phyloP scores from a whole-genome alignment of 2,797 vertebrate genomes.

The Delichon dasypus region DNA sequence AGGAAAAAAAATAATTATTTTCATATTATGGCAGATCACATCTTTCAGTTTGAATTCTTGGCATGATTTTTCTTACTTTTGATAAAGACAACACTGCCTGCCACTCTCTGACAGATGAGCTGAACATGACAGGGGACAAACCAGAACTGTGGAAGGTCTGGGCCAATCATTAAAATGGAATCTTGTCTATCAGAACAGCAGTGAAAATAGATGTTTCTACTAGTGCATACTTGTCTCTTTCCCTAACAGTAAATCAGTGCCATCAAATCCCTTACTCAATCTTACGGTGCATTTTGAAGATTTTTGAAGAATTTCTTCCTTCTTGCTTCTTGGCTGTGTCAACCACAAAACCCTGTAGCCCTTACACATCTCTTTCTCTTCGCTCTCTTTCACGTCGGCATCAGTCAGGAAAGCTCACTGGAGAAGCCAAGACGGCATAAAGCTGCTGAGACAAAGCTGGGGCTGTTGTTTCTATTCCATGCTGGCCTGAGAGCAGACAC shows the following conservation, averaged over 20 bases:
- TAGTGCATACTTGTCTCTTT: background rate
- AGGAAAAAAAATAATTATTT: conserved; percentile 8
- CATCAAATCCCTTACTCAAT: background rate
- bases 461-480: background rate
- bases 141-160: background rate
- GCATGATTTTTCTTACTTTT: background rate
- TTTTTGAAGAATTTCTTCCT: conserved; percentile 18
- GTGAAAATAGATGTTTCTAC: background rate
- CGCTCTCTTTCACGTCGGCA: background rate
- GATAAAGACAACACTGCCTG: background rate
- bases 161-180: background rate
- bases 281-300: background rate
- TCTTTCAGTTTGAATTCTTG: conserved; percentile 21
- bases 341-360: background rate
- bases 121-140: background rate
- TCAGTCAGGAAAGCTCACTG: background rate
- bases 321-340: background rate
- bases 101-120: background rate
- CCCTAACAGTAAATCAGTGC: background rate
- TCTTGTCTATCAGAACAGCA: background rate
- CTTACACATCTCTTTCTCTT: background rate
- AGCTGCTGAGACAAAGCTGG: background rate
- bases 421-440: background rate
- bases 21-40: conserved; percentile 12
- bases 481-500: background rate